Evolutionary conservation across 2,113 vertebrate genomes (phyloP), one percentile per base, ranked within the genome.

Genomic region (Varanus komodoensis): DNA sequence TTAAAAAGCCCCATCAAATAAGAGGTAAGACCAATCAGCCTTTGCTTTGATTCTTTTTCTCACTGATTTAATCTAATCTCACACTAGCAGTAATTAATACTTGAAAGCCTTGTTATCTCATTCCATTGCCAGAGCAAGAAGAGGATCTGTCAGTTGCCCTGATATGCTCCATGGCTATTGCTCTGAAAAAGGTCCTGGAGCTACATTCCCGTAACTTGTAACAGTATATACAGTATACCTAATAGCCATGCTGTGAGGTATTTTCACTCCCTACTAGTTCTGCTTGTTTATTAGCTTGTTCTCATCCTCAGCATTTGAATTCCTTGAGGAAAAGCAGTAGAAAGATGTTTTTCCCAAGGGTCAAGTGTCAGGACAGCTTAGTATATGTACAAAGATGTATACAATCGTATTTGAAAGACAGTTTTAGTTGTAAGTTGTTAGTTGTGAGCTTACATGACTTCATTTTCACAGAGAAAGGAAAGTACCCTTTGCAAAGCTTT

Each of bases 401-500:
- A 25, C n/a, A 34, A 86, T 17, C n/a, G n/a, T 57, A 57, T 81
- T 27, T 90, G 64, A 74, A 82, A 85, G 64, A 90, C 14, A 23
- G 38, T 48, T 34, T 81, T 52, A 90, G 48, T 67, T 82, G 50
- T 81, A 38, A 88, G 11, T 38, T 54, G 11, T 82, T 87, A 87
- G 9, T 67, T 71, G 32, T 71, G 32, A 48, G 3, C 8, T 69
- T 87, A n/a, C 4, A 9, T 69, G 7, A 67, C 5, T 44, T 87
- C 54, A 32, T 23, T 86, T 38, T 61, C 9, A 87, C 23, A 44
- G n/a, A 44, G 57, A 71, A 29, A 52, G 50, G 29, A 11, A 38
- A 54, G 3, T 2, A 25, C 27, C 34, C 19, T 27, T 4, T 50
- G 57, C 17, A 44, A 38, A 57, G 27, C 23, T 44, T 19, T 67